Evolutionary conservation across 1,140 invertebrate genomes (phyloP), one percentile per base, ranked within the genome.

Genomic region (Pseudachorutes palmiensis): DNA sequence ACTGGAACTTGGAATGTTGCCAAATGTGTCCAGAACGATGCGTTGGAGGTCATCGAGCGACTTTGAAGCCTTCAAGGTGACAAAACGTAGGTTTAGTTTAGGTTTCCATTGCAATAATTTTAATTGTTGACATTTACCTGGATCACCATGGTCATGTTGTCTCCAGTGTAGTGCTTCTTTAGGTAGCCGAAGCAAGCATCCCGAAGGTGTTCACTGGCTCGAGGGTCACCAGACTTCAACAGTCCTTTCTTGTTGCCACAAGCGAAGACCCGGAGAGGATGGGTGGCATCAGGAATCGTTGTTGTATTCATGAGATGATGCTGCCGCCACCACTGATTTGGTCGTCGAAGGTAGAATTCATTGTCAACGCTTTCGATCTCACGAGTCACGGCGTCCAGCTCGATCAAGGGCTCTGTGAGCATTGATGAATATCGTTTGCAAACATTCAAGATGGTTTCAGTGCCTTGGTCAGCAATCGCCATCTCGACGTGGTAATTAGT

Each of bases 301-400:
- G 26, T 2, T 9, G 3, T 32, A 24, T 14, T 9, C 9, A 61
- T 14, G 33, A 61, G 59, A 24, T 9, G 30, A 24, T 31, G 9
- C 5, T 36, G 59, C 29, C 59, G 59, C 5, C 29, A 61, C 5
- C 19, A 9, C 5, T 32, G 5, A 9, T 3, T 9, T 26, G 24
- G 9, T 32, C 24, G 12, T 9, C 59, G 59, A 12, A 30, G 12
- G 33, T 30, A 61, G 26, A 28, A 61, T 26, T 61, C 59, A 29
- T 61, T 61, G 33, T 61, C 59, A 16, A 61, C 59, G 59, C 59
- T 61, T 24, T 61, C 59, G 59, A 61, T 31, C 26, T 61, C 59
- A 9, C 59, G 14, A 3, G 5, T 9, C 5, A 61, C 59, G 33
- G 59, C 29, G 5, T 61, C 59, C 29, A 30, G 9, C 12, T 26